phyloP scores from a whole-genome alignment of 2,797 vertebrate species.

The Perodicticus potto region DNA sequence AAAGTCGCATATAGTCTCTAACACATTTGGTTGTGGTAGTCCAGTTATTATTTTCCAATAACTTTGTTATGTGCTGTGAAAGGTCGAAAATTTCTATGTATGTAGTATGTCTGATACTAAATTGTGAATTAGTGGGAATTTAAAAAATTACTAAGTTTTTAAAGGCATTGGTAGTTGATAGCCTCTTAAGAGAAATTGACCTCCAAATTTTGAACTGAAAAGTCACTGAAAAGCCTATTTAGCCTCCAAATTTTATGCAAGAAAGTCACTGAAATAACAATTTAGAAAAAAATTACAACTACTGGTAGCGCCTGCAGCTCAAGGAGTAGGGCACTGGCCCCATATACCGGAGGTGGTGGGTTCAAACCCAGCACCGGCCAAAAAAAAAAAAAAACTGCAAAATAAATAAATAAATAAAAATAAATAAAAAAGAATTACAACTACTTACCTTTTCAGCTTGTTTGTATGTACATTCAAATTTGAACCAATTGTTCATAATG shows the following conservation, averaged over 20 bases:
- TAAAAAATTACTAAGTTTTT: not conserved
- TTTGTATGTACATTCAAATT: not conserved
- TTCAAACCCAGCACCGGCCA: too few species aligned
- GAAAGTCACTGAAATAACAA: slow-evolving; percentile 12
- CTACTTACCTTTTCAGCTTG: not conserved
- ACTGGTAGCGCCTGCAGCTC: too few species aligned
- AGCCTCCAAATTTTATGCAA: slow-evolving; percentile 22
- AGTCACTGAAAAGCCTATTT: not conserved
- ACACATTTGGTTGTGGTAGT: not conserved
- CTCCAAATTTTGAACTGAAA: not conserved
- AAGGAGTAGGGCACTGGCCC: too few species aligned
- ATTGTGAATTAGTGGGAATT: not conserved
- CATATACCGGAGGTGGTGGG: too few species aligned
- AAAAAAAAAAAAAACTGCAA: too few species aligned
- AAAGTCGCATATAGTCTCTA: not conserved
- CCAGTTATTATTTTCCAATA: not conserved
- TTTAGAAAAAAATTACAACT: too few species aligned
- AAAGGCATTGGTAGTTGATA: not conserved
- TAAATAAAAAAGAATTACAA: too few species aligned
- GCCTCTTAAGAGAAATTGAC: not conserved
- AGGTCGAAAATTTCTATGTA: not conserved
- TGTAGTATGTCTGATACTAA: not conserved
- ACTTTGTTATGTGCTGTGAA: not conserved
- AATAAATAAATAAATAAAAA: too few species aligned
- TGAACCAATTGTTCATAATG: slow-evolving; percentile 2